Conservation (phyloP, 2,113 vertebrate genomes). For the Himantopus leucocephalus region DNA sequence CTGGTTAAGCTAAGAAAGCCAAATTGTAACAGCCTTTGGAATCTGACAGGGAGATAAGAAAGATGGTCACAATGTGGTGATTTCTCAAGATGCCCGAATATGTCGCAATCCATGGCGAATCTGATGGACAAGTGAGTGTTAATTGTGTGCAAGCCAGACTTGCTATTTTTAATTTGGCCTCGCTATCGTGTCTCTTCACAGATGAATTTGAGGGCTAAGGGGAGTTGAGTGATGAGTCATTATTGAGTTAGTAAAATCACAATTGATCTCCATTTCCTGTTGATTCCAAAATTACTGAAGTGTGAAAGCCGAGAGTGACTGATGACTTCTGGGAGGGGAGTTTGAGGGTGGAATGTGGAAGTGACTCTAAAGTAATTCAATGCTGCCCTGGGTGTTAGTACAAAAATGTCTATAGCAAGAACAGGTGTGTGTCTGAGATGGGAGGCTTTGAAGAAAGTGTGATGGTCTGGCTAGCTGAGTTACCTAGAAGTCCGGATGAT, state of each 20-base stretch:
- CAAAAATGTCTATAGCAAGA: background rate
- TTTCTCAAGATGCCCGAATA: background rate
- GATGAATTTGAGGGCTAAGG: constrained; percentile 56
- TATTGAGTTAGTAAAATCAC: constrained; percentile 57
- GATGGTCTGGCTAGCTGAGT: background rate
- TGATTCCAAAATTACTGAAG: constrained; percentile 66
- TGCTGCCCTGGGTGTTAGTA: constrained; percentile 14
- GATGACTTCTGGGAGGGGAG: constrained; percentile 41
- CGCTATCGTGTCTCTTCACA: constrained; percentile 52
- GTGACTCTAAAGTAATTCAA: constrained; percentile 5
- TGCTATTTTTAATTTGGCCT: constrained; percentile 60
- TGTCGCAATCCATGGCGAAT: background rate
- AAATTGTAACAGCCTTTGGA: background rate
- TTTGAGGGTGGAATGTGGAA: background rate
- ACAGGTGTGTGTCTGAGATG: constrained; percentile 14
- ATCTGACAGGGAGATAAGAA: background rate
- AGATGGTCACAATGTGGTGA: background rate
- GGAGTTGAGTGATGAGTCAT: constrained; percentile 69
- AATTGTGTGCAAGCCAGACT: constrained; percentile 39
- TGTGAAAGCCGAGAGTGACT: constrained; percentile 52
- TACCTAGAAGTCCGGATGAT: background rate
- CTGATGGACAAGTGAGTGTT: constrained; percentile 5
- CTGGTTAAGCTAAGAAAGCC: background rate
- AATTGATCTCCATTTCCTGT: constrained; percentile 68
- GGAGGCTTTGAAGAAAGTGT: background rate